A percentile compares a stretch with the other conserved stretches of the same genome.
These are phyloP conservation scores for Leptinotarsa rubiginosa DNA, from an alignment of 2,888 invertebrate species.

Conservation along the genomic window DNA sequence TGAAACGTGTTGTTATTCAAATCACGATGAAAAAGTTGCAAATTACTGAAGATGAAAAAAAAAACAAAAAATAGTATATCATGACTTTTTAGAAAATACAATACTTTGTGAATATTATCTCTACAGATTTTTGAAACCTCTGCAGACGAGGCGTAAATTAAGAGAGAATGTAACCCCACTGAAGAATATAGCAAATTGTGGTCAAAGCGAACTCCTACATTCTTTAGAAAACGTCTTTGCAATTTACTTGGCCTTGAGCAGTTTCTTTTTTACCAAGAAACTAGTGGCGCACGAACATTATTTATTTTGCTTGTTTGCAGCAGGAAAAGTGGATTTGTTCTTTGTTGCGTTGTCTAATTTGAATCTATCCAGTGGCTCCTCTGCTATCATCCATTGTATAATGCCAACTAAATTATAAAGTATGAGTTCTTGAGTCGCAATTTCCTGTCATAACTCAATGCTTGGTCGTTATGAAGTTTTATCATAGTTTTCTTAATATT, in stretches of 20 bases:
- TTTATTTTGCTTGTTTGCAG: constrained; percentile 10
- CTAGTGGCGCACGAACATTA: constrained; percentile 3
- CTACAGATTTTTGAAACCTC: not conserved
- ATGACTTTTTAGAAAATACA: too few relatives aligned
- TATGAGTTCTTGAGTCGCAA: constrained; percentile 1
- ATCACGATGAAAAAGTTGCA: too few relatives aligned
- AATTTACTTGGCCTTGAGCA: constrained; percentile 5
- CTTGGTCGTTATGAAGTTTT: too few relatives aligned
- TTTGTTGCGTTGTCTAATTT: constrained; percentile 19
- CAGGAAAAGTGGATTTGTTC: constrained; percentile 9
- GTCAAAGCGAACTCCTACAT: constrained; percentile 4
- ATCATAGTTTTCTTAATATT: too few relatives aligned
- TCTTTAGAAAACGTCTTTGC: constrained; percentile 1
- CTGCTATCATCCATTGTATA: constrained; percentile 11
- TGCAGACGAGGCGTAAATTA: not conserved
- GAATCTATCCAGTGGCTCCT: constrained; percentile 23
- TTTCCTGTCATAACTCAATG: not conserved
- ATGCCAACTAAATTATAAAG: constrained; percentile 21
- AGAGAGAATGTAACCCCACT: not conserved
- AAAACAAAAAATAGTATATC: too few relatives aligned
- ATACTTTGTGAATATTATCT: too few relatives aligned
- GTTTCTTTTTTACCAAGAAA: constrained; percentile 7
- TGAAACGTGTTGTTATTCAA: too few relatives aligned
- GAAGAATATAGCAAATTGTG: not conserved
- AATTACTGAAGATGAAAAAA: too few relatives aligned